These are phyloP conservation scores for Cerastis leucographa DNA, from an alignment of 2,888 invertebrate species.

Conservation along the genomic window DNA sequence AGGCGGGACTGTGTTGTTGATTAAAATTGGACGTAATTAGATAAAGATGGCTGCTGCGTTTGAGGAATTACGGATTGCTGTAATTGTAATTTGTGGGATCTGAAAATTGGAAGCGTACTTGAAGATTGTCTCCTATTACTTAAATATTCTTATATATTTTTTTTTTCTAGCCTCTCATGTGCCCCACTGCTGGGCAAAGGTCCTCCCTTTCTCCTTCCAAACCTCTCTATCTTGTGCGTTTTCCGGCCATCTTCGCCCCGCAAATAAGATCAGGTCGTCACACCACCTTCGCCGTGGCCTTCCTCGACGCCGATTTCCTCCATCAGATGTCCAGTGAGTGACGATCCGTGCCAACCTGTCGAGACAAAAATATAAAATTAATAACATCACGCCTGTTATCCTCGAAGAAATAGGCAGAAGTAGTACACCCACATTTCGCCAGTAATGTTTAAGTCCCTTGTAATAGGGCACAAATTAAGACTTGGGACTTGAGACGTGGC, in stretches of 20 bases:
- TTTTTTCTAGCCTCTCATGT: too few relatives aligned
- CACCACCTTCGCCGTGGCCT: too few relatives aligned
- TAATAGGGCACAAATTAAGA: background rate
- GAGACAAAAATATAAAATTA: background rate
- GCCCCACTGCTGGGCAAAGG: too few relatives aligned
- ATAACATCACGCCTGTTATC: background rate
- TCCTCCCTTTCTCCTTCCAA: too few relatives aligned
- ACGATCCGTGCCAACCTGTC: too few relatives aligned
- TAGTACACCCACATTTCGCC: background rate
- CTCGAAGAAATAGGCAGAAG: background rate
- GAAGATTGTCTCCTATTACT: background rate
- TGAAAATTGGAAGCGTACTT: background rate
- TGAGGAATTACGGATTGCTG: constrained; percentile 49
- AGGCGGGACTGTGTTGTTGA: constrained; percentile 67
- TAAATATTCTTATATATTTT: background rate
- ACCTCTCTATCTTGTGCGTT: too few relatives aligned
- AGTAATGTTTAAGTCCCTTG: background rate
- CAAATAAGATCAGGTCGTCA: too few relatives aligned
- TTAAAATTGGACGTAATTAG: constrained; percentile 72
- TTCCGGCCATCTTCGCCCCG: too few relatives aligned
- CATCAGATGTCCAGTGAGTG: too few relatives aligned
- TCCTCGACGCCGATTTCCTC: too few relatives aligned
- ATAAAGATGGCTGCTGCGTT: constrained; percentile 54
- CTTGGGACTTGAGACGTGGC: background rate
- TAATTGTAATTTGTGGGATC: constrained; percentile 16